These are phyloP conservation scores for Ataeniobius toweri DNA, from an alignment of 2,797 vertebrate species.

Conservation along the genomic window DNA sequence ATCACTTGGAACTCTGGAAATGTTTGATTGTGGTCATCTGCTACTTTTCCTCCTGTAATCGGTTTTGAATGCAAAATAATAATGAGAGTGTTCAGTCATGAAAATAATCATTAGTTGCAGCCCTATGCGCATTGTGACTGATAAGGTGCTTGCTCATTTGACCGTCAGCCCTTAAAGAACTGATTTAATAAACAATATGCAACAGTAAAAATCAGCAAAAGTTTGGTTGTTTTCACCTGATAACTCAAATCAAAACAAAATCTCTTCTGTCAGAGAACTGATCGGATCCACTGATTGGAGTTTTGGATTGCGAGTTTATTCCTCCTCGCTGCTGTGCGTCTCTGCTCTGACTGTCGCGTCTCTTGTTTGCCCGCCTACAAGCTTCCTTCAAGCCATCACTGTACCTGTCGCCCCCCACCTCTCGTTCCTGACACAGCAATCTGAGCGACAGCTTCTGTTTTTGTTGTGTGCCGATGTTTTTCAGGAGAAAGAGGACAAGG, in stretches of 20 bases:
- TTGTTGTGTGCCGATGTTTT: slow-evolving; percentile 77
- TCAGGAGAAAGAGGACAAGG: slow-evolving; percentile 92
- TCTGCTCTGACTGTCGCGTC: slow-evolving; percentile 49
- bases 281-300: slow-evolving; percentile 21
- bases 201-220: slow-evolving; percentile 41
- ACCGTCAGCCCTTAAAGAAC: slow-evolving; percentile 37
- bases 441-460: slow-evolving; percentile 78
- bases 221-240: slow-evolving; percentile 44
- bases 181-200: slow-evolving; percentile 44
- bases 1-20: slow-evolving; percentile 12
- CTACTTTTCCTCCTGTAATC: background rate
- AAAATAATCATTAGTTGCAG: slow-evolving; percentile 30
- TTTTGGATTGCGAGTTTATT: slow-evolving; percentile 32
- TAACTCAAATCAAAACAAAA: slow-evolving; percentile 3
- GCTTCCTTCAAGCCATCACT: slow-evolving; percentile 63
- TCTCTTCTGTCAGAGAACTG: slow-evolving; percentile 27
- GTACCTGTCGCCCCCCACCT: slow-evolving; percentile 53
- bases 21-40: slow-evolving; percentile 5
- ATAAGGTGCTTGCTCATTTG: slow-evolving; percentile 17
- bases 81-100: slow-evolving; percentile 22
- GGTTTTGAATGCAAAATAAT: slow-evolving; percentile 22
- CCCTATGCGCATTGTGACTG: slow-evolving; percentile 13
- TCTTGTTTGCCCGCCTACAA: slow-evolving; percentile 43
- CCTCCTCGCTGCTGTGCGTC: slow-evolving; percentile 37
- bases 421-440: slow-evolving; percentile 70